These are phyloP conservation scores for Nerophis lumbriciformis DNA, from an alignment of 2,113 vertebrate genomes.

Conservation along the genomic window DNA sequence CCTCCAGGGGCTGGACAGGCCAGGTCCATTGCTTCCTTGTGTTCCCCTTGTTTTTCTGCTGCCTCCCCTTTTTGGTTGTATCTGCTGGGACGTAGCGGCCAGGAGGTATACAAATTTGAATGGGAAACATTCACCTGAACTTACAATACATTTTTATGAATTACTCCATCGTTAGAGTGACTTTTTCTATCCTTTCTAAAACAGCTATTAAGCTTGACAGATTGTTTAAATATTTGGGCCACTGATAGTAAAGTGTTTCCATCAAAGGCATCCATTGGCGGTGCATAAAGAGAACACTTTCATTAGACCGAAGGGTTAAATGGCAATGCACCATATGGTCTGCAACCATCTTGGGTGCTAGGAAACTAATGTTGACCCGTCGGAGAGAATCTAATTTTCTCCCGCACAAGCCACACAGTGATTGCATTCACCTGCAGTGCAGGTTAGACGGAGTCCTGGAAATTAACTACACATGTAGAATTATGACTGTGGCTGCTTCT, in stretches of 20 bases:
- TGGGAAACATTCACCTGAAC: background rate
- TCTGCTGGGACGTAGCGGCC: conserved; percentile 46
- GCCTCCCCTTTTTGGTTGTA: conserved; percentile 22
- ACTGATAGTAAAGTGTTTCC: conserved; percentile 24
- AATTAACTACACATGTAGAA: conserved; percentile 60
- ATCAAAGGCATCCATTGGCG: conserved; percentile 33
- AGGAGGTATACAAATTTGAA: conserved; percentile 26
- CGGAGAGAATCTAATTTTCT: conserved; percentile 13
- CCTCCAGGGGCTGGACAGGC: conserved; percentile 89
- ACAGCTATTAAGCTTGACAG: conserved; percentile 12
- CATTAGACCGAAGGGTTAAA: conserved; percentile 53
- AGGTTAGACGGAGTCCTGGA: conserved; percentile 28
- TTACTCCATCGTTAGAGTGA: background rate
- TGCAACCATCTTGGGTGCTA: conserved; percentile 28
- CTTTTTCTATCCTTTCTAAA: conserved; percentile 7
- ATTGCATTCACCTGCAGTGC: conserved; percentile 37
- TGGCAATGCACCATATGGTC: conserved; percentile 46
- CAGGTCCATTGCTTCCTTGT: conserved; percentile 64
- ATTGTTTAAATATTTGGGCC: conserved; percentile 27
- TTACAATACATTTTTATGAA: conserved; percentile 10
- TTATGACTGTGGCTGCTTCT: conserved; percentile 76
- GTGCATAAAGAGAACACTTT: conserved; percentile 43
- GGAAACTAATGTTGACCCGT: conserved; percentile 26
- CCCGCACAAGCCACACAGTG: conserved; percentile 20
- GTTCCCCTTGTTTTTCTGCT: conserved; percentile 21